phyloP scores from a whole-genome alignment of 2,888 invertebrate species.

The Loripinus fragilis region DNA sequence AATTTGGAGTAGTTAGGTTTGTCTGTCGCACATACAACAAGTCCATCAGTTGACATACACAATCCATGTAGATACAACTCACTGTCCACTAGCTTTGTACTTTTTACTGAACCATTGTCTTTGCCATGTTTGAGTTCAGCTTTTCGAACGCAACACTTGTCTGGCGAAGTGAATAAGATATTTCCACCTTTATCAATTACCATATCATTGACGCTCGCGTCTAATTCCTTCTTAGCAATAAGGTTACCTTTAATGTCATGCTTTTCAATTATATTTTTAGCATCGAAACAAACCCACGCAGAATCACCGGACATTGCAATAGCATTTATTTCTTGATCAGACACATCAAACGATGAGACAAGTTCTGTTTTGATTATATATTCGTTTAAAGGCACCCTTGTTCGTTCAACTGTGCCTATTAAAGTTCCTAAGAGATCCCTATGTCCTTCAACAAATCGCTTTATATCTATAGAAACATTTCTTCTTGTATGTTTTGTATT shows the following conservation, averaged over 20 bases:
- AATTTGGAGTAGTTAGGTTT: not conserved
- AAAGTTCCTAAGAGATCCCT: not conserved
- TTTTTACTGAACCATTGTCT: not conserved
- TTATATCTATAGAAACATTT: not conserved
- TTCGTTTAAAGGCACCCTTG: not conserved
- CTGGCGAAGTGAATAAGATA: slow-evolving; percentile 9
- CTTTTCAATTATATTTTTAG: slow-evolving; percentile 1
- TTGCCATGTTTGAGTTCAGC: not conserved
- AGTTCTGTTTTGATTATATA: not conserved
- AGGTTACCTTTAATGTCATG: slow-evolving; percentile 4
- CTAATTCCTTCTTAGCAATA: not conserved
- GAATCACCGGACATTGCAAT: not conserved
- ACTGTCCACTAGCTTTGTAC: not conserved
- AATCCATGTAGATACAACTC: not conserved
- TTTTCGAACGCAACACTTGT: not conserved
- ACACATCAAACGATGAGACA: not conserved
- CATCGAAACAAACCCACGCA: not conserved
- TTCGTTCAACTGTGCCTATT: slow-evolving; percentile 1
- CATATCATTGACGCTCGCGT: slow-evolving; percentile 13
- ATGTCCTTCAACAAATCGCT: slow-evolving; percentile 8
- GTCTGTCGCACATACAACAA: not conserved
- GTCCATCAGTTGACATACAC: not conserved
- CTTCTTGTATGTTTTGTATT: not conserved
- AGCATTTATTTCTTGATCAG: slow-evolving; percentile 3
- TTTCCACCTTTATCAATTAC: not conserved